Base-by-base conservation (phyloP, 2,888 invertebrate species). In the Pelosia muscerda region DNA sequence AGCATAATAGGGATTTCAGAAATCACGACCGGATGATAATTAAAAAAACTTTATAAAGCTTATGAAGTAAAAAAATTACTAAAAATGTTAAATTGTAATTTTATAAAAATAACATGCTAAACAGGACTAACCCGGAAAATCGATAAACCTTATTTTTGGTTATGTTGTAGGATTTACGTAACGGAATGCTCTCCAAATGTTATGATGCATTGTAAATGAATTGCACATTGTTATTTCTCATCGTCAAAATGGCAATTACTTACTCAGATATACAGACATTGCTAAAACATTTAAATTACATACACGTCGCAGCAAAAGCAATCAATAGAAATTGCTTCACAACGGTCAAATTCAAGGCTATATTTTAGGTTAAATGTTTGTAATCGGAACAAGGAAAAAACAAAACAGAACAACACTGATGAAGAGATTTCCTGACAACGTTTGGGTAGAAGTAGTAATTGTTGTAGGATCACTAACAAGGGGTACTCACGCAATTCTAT, bases 371-470 rank as follows among this genome's bases (percentile, higher is more conserved):
- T 26, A 63, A 31, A 31, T 13, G 10, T 63, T 19, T 54, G 31
- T 31, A 63, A 63, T 53, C 28, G 34, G 34, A 25, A 54, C 63
- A 53, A 63, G 31, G 54, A 63, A 54, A 63, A 63, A 53, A 54
- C 15, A 62, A 62, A 42, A 61, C 15, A 53, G 25, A 49, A 49
- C 38, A 49, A 15, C 62, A 31, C 62, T 54, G 63, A 54, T 63
- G 31, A 63, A 23, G 54, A 63, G 54, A 34, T 31, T 63, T 34
- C 23, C 31, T 63, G 34, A 57, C 28, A 57, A 57, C 54, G n/a
- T 63, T 63, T 28, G 9, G 57, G 57, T 57, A 54, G 54, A 31
- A 63, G 26, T 22, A 9, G 60, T 49, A 61, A 28, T 62, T 28
- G 53, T 15, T 53, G 22, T 28, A 49, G 49, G 11, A 28, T 54